These are phyloP conservation scores for Pachyuromys duprasi DNA, from an alignment of 2,797 vertebrate genomes.

Conservation along the genomic window DNA sequence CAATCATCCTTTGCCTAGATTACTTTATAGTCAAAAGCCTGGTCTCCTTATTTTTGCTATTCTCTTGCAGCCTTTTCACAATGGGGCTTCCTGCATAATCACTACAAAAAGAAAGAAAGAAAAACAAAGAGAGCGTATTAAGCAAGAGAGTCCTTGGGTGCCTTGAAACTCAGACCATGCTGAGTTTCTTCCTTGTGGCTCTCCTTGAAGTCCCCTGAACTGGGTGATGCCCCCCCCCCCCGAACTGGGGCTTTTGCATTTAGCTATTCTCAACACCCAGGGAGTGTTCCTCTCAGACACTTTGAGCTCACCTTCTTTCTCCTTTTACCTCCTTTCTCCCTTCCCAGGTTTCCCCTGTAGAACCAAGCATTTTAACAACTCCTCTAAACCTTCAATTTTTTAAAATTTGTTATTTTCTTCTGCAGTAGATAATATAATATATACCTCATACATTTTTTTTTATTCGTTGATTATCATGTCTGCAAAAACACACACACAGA, in stretches of 20 bases:
- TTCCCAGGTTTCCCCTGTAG: neutral
- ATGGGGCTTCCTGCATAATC: neutral
- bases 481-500: neutral
- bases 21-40: neutral
- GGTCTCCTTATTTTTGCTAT: neutral
- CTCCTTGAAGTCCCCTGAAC: no score
- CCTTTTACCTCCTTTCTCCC: neutral
- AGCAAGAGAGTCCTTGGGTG: neutral
- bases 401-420: neutral
- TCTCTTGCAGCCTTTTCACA: conserved; percentile 19
- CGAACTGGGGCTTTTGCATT: neutral
- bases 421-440: neutral
- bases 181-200: neutral
- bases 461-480: neutral
- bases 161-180: neutral
- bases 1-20: neutral
- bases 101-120: neutral
- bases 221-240: no score
- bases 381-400: neutral
- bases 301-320: neutral
- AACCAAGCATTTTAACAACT: neutral
- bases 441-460: neutral
- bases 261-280: neutral
- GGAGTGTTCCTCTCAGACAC: neutral
- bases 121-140: neutral